Evolutionary conservation across 2,113 vertebrate genomes (phyloP).

Genomic region (Tyto alba): DNA sequence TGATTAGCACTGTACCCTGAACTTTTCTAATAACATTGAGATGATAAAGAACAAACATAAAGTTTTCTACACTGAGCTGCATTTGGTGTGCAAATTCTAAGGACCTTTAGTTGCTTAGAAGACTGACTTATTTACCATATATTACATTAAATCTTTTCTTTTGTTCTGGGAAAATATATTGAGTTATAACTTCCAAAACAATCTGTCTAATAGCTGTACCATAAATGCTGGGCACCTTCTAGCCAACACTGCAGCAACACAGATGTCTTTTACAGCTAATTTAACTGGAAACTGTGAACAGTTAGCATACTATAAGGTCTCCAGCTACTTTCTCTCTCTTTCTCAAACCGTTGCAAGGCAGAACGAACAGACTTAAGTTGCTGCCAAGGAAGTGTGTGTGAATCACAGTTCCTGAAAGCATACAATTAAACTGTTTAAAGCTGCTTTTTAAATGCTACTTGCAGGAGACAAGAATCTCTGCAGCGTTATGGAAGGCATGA

Average conservation of each 20-base stretch:
- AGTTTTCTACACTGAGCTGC: background rate
- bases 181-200: constrained; percentile 12
- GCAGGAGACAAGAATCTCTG: background rate
- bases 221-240: background rate
- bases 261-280: constrained; percentile 31
- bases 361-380: constrained; percentile 10
- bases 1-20: background rate
- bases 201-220: background rate
- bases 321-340: background rate
- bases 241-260: background rate
- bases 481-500: background rate
- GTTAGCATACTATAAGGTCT: background rate
- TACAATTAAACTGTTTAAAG: background rate
- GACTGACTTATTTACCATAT: background rate
- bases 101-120: background rate
- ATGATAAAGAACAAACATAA: background rate
- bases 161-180: constrained; percentile 7
- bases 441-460: background rate
- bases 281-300: constrained; percentile 34
- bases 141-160: background rate
- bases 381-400: constrained; percentile 30
- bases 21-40: background rate
- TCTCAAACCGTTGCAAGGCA: constrained; percentile 19
- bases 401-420: constrained; percentile 22
- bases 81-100: background rate